Conservation (phyloP, 2,113 vertebrate species). For the Cochlearius cochlearius region DNA sequence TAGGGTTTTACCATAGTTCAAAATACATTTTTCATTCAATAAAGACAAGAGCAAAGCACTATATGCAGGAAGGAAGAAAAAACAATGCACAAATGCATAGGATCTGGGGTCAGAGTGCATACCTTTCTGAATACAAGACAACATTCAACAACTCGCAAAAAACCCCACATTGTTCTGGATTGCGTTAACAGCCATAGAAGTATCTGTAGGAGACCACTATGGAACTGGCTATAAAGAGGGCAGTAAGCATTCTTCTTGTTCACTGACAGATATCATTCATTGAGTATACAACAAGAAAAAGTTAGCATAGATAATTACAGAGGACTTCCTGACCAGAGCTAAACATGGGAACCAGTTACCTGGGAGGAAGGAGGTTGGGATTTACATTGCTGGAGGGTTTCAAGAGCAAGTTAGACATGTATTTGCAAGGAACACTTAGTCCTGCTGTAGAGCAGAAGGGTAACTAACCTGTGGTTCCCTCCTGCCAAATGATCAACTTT, state of each 20-base stretch:
- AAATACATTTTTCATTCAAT: neutral
- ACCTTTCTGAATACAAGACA: neutral
- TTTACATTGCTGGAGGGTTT: neutral
- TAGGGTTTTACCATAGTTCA: neutral
- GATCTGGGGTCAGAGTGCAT: neutral
- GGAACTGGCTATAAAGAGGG: neutral
- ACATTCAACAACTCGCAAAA: neutral
- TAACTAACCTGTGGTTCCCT: neutral
- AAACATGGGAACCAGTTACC: neutral
- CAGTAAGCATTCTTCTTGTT: neutral
- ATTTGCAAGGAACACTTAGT: neutral
- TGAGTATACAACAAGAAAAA: neutral
- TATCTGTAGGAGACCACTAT: neutral
- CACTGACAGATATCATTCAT: neutral
- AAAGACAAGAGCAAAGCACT: neutral
- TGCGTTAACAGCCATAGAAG: neutral
- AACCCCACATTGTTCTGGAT: neutral
- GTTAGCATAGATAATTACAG: neutral
- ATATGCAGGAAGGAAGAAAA: neutral
- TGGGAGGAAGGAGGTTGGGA: neutral
- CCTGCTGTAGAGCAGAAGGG: neutral
- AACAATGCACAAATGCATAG: rapidly evolving
- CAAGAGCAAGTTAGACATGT: neutral
- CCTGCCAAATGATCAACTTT: neutral
- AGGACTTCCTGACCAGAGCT: neutral